These are phyloP conservation scores for Acleris sparsana DNA, from an alignment of 2,888 invertebrate genomes.

Conservation along the genomic window DNA sequence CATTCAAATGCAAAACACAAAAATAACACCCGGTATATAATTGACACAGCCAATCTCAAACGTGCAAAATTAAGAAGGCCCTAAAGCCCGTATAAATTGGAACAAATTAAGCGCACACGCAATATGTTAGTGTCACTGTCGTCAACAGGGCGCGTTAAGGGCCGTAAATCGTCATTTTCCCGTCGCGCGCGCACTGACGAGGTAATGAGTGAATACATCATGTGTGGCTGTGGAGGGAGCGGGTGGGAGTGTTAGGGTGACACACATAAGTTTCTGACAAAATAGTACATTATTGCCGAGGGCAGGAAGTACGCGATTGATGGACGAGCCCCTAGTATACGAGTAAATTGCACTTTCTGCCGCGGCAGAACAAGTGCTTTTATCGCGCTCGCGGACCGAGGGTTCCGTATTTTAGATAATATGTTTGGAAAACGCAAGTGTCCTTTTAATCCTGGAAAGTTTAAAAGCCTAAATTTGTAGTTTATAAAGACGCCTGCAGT, in stretches of 20 bases:
- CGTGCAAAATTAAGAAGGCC: slow-evolving; percentile 14
- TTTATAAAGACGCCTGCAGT: too few species aligned
- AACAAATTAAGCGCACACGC: slow-evolving; percentile 29
- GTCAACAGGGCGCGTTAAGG: slow-evolving; percentile 46
- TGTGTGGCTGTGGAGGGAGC: slow-evolving; percentile 40
- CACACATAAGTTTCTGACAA: not conserved
- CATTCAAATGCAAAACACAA: too few species aligned
- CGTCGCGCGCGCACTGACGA: slow-evolving; percentile 60
- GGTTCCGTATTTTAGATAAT: too few species aligned
- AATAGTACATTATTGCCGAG: not conserved
- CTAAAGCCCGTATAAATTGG: slow-evolving; percentile 14
- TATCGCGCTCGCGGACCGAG: too few species aligned
- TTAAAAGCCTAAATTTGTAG: too few species aligned
- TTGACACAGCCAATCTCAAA: not conserved
- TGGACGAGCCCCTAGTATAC: not conserved
- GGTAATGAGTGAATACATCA: slow-evolving; percentile 60
- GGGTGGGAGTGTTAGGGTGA: not conserved
- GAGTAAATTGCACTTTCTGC: too few species aligned
- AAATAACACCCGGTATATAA: not conserved
- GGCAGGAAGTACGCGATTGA: not conserved
- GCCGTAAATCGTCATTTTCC: slow-evolving; percentile 66
- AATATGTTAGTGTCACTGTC: slow-evolving; percentile 39
- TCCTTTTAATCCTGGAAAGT: too few species aligned
- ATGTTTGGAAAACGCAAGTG: too few species aligned
- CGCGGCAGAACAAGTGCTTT: too few species aligned